Conservation (phyloP, 30 jellyfish, hydroid and myxozoan species). For the Aurelia aurita complex sp. Pacific region DNA sequence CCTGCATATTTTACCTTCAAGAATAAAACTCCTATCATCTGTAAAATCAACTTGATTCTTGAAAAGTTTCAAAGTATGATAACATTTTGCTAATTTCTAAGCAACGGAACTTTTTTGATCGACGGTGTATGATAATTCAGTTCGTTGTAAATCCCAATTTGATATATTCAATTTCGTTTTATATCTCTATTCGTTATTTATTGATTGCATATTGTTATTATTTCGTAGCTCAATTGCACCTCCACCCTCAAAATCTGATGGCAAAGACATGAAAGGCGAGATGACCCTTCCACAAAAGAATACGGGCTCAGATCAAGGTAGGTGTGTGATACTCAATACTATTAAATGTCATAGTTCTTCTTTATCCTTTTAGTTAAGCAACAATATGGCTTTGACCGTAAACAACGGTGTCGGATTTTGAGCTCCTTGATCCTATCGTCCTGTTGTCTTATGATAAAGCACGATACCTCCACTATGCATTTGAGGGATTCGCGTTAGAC, state of each 20-base stretch:
- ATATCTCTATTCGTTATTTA: too few relatives aligned
- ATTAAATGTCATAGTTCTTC: slow-evolving; percentile 21
- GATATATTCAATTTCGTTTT: too few relatives aligned
- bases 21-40: too few relatives aligned
- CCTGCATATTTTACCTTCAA: too few relatives aligned
- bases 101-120: too few relatives aligned
- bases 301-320: slow-evolving; percentile 46
- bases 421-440: slow-evolving; percentile 21
- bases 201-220: background rate
- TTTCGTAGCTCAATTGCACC: slow-evolving; percentile 28
- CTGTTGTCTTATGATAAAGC: slow-evolving; percentile 17
- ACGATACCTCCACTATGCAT: background rate
- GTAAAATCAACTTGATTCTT: too few relatives aligned
- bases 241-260: slow-evolving; percentile 25
- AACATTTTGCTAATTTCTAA: too few relatives aligned
- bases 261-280: slow-evolving; percentile 32
- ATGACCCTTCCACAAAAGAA: slow-evolving; percentile 7
- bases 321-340: slow-evolving; percentile 52
- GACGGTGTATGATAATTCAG: too few relatives aligned
- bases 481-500: too few relatives aligned
- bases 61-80: too few relatives aligned
- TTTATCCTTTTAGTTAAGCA: slow-evolving; percentile 44
- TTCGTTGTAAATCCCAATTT: too few relatives aligned
- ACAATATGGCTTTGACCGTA: slow-evolving; percentile 45
- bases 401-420: slow-evolving; percentile 42